phyloP scores from a whole-genome alignment of 2,888 invertebrate genomes.

The Craniophora ligustri region DNA sequence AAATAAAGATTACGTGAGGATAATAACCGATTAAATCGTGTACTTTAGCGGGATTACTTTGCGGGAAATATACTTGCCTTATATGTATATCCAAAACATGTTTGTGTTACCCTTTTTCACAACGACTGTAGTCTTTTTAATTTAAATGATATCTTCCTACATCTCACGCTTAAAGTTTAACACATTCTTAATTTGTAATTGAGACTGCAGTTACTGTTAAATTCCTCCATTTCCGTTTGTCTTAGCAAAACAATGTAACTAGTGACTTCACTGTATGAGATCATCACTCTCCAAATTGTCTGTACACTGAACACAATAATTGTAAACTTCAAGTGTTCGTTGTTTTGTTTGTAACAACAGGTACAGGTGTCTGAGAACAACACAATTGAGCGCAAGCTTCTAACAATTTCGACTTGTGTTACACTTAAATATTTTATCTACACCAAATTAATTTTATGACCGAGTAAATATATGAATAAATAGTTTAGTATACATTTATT shows the following conservation, averaged over 20 bases:
- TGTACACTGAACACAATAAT: neutral
- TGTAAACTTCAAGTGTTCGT: conserved; percentile 8
- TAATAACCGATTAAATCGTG: neutral
- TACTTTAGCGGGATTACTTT: neutral
- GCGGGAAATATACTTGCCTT: neutral
- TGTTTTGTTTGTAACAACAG: neutral
- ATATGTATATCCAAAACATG: neutral
- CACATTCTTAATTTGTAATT: neutral
- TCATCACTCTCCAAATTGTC: neutral
- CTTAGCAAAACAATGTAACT: neutral
- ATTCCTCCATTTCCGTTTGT: too few relatives aligned
- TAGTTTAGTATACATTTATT: too few relatives aligned
- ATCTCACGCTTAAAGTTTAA: neutral
- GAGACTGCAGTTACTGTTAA: too few relatives aligned
- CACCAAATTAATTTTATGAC: too few relatives aligned
- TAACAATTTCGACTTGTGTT: neutral
- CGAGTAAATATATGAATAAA: too few relatives aligned
- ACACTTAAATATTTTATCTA: too few relatives aligned
- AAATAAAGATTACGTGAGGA: neutral
- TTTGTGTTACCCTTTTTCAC: neutral
- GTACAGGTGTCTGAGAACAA: neutral
- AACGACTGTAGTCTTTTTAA: neutral
- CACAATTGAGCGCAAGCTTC: neutral
- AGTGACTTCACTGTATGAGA: neutral
- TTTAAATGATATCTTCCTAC: neutral